phyloP scores from a whole-genome alignment of 2,797 vertebrate species.

The Rhincodon typus region DNA sequence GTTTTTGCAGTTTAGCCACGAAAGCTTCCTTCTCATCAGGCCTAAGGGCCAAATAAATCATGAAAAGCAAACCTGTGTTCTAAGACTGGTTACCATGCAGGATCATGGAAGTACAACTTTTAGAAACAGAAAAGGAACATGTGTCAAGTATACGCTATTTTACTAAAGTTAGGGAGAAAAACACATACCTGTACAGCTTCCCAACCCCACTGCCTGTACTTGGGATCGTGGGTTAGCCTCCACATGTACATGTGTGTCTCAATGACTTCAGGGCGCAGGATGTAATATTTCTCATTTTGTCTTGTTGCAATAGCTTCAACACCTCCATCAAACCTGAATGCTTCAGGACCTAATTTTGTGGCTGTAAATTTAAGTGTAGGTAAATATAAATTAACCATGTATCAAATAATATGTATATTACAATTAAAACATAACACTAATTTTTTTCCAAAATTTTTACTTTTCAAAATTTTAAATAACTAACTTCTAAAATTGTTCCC shows the following conservation, averaged over 20 bases:
- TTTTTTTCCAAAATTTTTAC: not conserved
- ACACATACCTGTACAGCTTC: conserved; percentile 83
- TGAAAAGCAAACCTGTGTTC: not conserved
- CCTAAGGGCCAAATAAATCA: not conserved
- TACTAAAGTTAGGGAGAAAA: not conserved
- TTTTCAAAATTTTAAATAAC: not conserved
- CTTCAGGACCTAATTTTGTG: conserved; percentile 88
- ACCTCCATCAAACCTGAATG: conserved; percentile 90
- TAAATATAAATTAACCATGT: not conserved
- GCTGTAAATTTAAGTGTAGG: conserved; percentile 53
- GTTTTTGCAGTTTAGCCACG: not conserved
- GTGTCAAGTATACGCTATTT: not conserved
- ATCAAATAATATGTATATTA: conserved; percentile 1
- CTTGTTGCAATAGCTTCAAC: conserved; percentile 95
- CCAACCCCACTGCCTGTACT: conserved; percentile 96
- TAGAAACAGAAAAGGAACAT: not conserved
- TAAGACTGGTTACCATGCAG: not conserved
- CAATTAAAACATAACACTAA: not conserved
- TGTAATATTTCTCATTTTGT: conserved; percentile 97
- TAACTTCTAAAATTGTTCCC: not conserved
- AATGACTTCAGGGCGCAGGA: conserved; percentile 89
- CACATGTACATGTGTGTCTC: conserved; percentile 99
- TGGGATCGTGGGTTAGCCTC: conserved; percentile 92
- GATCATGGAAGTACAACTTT: not conserved
- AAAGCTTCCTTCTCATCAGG: not conserved